Conservation (phyloP, 1,140 invertebrate species). For the Agrypnia vestita region DNA sequence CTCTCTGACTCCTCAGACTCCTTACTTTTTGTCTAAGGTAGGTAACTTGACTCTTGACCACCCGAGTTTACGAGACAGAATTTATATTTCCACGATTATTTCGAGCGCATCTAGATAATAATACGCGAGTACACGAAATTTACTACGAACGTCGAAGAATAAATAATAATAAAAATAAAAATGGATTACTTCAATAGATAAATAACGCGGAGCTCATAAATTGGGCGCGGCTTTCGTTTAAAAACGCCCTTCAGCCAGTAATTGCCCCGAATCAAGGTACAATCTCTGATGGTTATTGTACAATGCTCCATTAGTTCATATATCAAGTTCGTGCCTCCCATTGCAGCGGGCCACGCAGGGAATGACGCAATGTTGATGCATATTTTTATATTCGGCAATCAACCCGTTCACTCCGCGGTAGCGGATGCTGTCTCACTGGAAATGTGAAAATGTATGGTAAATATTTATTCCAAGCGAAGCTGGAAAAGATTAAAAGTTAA, state of each 20-base stretch:
- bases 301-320: not conserved
- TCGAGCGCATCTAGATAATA: too few species aligned
- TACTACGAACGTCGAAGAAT: not conserved
- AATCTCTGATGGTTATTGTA: not conserved
- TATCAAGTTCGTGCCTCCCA: not conserved
- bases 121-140: not conserved
- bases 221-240: slow-evolving; percentile 14
- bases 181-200: not conserved
- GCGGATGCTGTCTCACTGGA: too few species aligned
- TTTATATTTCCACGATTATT: too few species aligned
- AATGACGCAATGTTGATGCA: slow-evolving; percentile 11
- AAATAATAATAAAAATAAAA: slow-evolving; percentile 5
- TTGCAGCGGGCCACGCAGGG: not conserved
- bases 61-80: too few species aligned
- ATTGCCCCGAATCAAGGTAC: slow-evolving; percentile 11
- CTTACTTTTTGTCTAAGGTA: too few species aligned
- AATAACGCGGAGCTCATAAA: slow-evolving; percentile 9
- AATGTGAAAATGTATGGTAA: too few species aligned
- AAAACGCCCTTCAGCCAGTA: slow-evolving; percentile 6
- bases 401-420: too few species aligned
- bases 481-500: too few species aligned
- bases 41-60: too few species aligned
- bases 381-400: not conserved
- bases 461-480: too few species aligned
- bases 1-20: too few species aligned